These are phyloP conservation scores for Diaprepes abbreviatus DNA, from an alignment of 2,888 invertebrate species.

Conservation along the genomic window DNA sequence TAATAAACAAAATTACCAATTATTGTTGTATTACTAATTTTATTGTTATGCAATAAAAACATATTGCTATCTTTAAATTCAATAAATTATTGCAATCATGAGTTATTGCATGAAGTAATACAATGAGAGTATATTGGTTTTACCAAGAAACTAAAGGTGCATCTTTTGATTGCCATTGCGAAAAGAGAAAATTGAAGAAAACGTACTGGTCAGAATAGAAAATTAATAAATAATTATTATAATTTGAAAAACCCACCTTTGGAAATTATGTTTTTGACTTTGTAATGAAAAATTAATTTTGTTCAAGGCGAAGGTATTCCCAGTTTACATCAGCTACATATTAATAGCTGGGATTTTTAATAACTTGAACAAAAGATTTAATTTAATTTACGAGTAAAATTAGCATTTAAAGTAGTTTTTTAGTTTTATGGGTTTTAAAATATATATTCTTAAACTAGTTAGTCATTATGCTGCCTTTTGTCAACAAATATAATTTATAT, in stretches of 20 bases:
- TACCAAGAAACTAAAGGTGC: background rate
- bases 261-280: background rate
- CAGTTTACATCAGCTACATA: background rate
- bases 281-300: background rate
- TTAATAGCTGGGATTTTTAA: background rate
- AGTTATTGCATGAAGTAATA: background rate
- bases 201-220: background rate
- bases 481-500: too few relatives aligned
- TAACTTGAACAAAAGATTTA: too few relatives aligned
- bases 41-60: constrained; percentile 1
- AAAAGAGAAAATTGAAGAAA: constrained; percentile 4
- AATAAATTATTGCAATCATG: background rate
- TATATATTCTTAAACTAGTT: too few relatives aligned
- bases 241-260: background rate
- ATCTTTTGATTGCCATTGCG: background rate
- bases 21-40: background rate
- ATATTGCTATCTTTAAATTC: background rate
- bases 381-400: too few relatives aligned
- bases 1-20: background rate
- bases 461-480: too few relatives aligned
- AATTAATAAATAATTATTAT: background rate
- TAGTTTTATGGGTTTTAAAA: too few relatives aligned
- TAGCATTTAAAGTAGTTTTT: background rate
- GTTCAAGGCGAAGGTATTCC: background rate
- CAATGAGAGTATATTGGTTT: background rate